Conservation (phyloP, 2,888 invertebrate species). For the Cinara cedri region DNA sequence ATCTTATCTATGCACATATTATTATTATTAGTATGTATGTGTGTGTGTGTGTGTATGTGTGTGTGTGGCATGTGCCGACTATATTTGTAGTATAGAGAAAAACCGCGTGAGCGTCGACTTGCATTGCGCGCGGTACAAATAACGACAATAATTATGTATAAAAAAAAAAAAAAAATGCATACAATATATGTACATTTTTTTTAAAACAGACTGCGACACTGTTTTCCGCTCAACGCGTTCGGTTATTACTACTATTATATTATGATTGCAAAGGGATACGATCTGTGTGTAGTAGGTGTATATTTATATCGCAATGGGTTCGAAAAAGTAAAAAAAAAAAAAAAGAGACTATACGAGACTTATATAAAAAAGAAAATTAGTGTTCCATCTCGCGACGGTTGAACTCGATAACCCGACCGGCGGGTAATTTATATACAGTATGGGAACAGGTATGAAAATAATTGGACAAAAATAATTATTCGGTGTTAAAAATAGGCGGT, state of each 20-base stretch:
- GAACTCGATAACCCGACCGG: too few species aligned
- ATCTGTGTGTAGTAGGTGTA: too few species aligned
- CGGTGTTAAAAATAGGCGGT: too few species aligned
- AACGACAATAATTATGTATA: background rate
- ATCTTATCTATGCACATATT: slow-evolving; percentile 34
- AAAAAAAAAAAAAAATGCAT: background rate
- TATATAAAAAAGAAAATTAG: too few species aligned
- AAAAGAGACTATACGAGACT: too few species aligned
- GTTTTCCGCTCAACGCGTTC: background rate
- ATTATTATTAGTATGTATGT: background rate
- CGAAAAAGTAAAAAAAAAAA: too few species aligned
- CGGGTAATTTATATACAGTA: too few species aligned
- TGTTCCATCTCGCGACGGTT: too few species aligned
- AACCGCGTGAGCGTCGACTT: slow-evolving; percentile 27
- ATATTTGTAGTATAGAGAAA: background rate
- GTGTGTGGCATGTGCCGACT: background rate
- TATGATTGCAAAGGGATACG: too few species aligned
- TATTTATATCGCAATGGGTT: too few species aligned
- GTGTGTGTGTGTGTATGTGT: background rate
- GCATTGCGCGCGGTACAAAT: background rate
- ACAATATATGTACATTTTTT: background rate
- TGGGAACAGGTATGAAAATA: too few species aligned
- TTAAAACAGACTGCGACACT: background rate
- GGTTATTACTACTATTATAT: background rate
- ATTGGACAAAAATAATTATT: too few species aligned